phyloP scores from a whole-genome alignment of 1,140 invertebrate species.

The Ceratoteleas bidentatus region DNA sequence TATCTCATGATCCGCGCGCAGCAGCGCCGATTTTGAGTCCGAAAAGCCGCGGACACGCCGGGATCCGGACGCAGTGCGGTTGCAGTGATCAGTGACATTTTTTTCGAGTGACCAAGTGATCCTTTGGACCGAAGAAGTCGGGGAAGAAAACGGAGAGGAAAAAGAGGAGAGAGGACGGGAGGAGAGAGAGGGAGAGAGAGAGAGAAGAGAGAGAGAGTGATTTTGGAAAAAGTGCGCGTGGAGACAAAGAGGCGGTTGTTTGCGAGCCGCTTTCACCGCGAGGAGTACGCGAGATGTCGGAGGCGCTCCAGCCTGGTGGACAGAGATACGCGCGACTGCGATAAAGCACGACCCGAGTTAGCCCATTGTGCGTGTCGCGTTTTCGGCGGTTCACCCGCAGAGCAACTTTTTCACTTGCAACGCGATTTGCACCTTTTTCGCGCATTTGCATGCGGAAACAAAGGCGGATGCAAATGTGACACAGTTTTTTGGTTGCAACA shows the following conservation, averaged over 20 bases:
- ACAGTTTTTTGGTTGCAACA: too few species aligned
- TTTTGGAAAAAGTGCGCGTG: conserved; percentile 34
- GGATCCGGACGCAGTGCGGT: conserved; percentile 2
- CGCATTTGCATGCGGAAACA: too few species aligned
- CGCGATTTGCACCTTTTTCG: too few species aligned
- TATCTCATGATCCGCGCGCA: conserved; percentile 66
- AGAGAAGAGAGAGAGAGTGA: too few species aligned
- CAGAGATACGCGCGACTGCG: conserved; percentile 33
- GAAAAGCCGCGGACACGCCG: not conserved
- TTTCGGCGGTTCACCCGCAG: not conserved
- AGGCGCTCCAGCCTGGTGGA: conserved; percentile 21
- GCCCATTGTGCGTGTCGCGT: not conserved
- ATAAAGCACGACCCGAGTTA: conserved; percentile 20
- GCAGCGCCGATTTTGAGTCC: conserved; percentile 49
- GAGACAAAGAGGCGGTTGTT: conserved; percentile 16
- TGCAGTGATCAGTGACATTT: conserved; percentile 17
- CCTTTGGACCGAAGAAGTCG: too few species aligned
- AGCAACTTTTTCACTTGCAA: not conserved
- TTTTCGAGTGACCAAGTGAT: not conserved
- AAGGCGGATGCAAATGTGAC: too few species aligned
- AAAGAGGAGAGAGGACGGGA: too few species aligned
- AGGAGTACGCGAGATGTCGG: conserved; percentile 47
- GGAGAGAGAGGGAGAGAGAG: too few species aligned
- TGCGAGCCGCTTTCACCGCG: conserved; percentile 47
- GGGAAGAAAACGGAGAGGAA: too few species aligned